Base-by-base conservation (phyloP, 2,113 vertebrate species). In the Bagarius yarrelli region DNA sequence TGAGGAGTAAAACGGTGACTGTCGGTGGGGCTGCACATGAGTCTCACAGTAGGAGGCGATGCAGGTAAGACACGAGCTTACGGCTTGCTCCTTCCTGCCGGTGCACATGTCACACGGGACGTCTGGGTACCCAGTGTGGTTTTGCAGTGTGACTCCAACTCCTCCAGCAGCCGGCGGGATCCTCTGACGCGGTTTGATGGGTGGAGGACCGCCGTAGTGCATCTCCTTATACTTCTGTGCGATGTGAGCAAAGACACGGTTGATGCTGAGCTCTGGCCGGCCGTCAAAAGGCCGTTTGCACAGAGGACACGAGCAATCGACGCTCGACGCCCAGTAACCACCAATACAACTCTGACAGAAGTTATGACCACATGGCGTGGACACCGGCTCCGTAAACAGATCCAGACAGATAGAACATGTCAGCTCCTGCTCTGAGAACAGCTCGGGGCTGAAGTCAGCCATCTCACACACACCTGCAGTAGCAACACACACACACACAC, bases 361-460 rank as follows among this genome's bases (percentile, higher is more conserved):
- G 89, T 93, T 94, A 86, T 94, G 93, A 27, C 93, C 93, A 8
- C 93, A 94, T 0, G 92, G 92, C 0, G 92, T 94, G 0, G 91
- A 93, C 13, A 94, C 91, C 0, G 93, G 93, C 0, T 92, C 86
- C 0, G 32, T 87, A 79, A 94, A 94, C 74, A 94, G 84, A 47
- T 94, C 92, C 85, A 93, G 84, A 55, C 93, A 94, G 84, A 94
- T 92, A 81, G 92, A 93, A 57, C 93, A 94, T 73, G 91, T 92
- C 0, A 94, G 40, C 80, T 93, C 93, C 86, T 93, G 91, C 82
- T 94, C 93, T 0, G 90, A 87, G 86, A 92, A 91, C 2, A 91
- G 34, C 9, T 92, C 85, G 0, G 47, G 13, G 5, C 53, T 79
- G 0, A 83, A 76, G 53, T 88, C 88, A 5, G 89, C 90, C 79